Evolutionary conservation across 2,113 vertebrate genomes (phyloP).

Genomic region (Hydrolagus affinis): DNA sequence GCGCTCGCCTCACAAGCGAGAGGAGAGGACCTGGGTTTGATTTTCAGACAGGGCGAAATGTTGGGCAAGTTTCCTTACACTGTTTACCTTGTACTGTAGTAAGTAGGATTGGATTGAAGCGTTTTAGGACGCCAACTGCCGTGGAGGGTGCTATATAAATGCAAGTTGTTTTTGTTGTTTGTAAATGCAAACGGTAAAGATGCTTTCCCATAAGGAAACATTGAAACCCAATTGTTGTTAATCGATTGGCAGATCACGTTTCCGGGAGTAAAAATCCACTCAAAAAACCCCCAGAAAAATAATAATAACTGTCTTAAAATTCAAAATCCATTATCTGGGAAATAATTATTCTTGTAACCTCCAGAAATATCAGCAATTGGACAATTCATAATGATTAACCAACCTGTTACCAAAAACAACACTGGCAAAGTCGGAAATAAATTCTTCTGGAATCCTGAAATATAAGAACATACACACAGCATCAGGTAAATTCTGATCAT

Average conservation of each 20-base stretch:
- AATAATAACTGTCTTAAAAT: not conserved
- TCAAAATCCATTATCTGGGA: not conserved
- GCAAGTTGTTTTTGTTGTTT: too few relatives aligned
- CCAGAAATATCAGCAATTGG: not conserved
- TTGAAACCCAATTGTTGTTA: too few relatives aligned
- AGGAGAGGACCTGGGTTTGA: too few relatives aligned
- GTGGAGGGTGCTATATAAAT: too few relatives aligned
- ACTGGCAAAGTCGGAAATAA: constrained; percentile 66
- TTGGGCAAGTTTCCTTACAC: too few relatives aligned
- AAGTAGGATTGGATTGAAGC: too few relatives aligned
- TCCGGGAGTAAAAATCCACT: not conserved
- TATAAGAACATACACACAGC: constrained; percentile 35
- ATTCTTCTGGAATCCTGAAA: constrained; percentile 70
- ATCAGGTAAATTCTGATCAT: constrained; percentile 31
- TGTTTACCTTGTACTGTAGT: too few relatives aligned
- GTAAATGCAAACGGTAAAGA: too few relatives aligned
- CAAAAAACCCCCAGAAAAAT: not conserved
- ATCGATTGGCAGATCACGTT: not conserved
- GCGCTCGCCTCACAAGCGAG: too few relatives aligned
- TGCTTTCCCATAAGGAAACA: too few relatives aligned
- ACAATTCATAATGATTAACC: constrained; percentile 36
- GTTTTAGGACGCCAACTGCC: too few relatives aligned
- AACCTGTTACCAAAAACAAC: constrained; percentile 73
- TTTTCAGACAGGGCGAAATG: too few relatives aligned
- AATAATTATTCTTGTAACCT: not conserved